Base-by-base conservation (phyloP, 2,888 invertebrate genomes). In the Dryomyza anilis region DNA sequence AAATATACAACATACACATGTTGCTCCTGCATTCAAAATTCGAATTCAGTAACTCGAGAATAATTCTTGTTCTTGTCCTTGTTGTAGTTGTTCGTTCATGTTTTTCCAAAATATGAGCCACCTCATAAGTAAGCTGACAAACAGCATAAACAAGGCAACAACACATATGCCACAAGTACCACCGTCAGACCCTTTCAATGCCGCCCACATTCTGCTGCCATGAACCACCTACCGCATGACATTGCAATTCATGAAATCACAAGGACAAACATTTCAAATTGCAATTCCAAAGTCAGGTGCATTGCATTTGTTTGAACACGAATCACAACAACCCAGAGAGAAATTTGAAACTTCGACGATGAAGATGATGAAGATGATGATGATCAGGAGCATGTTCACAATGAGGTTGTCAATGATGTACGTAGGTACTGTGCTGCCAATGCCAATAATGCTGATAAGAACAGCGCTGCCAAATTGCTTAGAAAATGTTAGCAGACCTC, bases 201-300 rank as follows among this genome's bases (percentile, higher is more conserved):
- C 25, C 23, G 12, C 50, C 10, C 23, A 16, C 45, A 10, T 25
- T 14, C 4, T 12, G n/a, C 3, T 25, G 14, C 50, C 8, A 50
- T 25, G 25, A 14, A 12, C 12, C 10, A 50, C 25, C 50, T 43
- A 16, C 16, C n/a, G n/a, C n/a, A n/a, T n/a, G n/a, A n/a, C n/a
- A n/a, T n/a, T n/a, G n/a, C n/a, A n/a, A n/a, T n/a, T n/a, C 33
- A 53, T 53, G 33, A 53, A 53, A 16, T 30, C 30, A 30, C 36
- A n/a, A 25, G 23, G 50, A 25, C 50, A 25, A 50, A 50, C n/a
- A 25, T 50, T 25, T 25, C 50, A 50, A 50, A 23, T 50, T 36
- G 43, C 23, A 57, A 57, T 39, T 57, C 16, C n/a, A 19, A 57
- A 43, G 23, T 39, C 55, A 33, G 55, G 55, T 56, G 27, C 39